Evolutionary conservation across 2,113 vertebrate genomes (phyloP).

Genomic region (Hymenochirus boettgeri): DNA sequence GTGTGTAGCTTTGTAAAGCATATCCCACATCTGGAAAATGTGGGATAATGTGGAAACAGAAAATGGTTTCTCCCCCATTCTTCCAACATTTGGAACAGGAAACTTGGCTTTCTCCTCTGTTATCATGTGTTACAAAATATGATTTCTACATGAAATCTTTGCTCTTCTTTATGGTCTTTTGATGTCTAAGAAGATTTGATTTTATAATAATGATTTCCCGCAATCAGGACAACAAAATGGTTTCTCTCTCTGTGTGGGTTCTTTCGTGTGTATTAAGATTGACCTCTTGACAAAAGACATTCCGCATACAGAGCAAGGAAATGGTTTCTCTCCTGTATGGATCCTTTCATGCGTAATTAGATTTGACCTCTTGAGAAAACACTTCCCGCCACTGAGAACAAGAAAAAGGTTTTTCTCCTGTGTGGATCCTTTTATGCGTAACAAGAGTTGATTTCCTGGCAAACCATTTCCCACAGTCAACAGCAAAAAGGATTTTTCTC

Average conservation of each 20-base stretch:
- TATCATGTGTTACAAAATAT: neutral
- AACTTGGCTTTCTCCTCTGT: too few relatives aligned
- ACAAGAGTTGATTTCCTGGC: constrained; percentile 53
- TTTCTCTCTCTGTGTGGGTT: too few relatives aligned
- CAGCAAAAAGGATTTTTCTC: too few relatives aligned
- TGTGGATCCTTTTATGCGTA: constrained; percentile 53
- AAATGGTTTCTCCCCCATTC: neutral
- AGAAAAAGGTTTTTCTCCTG: too few relatives aligned
- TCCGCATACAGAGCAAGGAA: neutral
- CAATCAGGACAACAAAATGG: neutral
- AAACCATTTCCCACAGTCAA: constrained; percentile 55
- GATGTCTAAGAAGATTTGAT: neutral
- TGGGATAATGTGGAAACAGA: too few relatives aligned
- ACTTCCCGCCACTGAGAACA: neutral
- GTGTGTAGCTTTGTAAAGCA: too few relatives aligned
- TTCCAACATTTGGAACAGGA: neutral
- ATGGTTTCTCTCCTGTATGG: too few relatives aligned
- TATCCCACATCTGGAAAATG: neutral
- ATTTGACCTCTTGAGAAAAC: neutral
- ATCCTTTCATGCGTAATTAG: constrained; percentile 10
- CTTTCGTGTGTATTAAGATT: neutral
- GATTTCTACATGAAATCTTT: neutral
- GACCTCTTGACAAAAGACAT: neutral
- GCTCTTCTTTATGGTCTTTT: neutral
- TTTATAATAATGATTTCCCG: neutral